These are phyloP conservation scores for Rhinatrema bivittatum DNA, from an alignment of 2,797 vertebrate species.

Conservation along the genomic window DNA sequence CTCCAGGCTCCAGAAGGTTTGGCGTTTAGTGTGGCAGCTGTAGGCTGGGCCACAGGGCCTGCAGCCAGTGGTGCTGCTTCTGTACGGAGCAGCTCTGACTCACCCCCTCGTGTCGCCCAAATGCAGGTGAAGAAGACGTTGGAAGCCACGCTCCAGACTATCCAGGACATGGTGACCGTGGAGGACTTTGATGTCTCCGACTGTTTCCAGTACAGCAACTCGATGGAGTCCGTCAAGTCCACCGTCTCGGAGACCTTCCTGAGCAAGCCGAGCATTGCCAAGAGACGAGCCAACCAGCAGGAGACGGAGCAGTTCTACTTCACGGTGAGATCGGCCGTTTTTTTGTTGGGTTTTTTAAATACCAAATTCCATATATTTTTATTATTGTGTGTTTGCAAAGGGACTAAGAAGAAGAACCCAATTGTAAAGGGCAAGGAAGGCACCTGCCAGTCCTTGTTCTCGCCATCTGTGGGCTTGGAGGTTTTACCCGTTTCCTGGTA, in stretches of 20 bases:
- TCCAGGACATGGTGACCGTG: conserved; percentile 94
- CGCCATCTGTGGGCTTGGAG: too few species aligned
- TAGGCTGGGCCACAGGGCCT: too few species aligned
- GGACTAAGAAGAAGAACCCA: too few species aligned
- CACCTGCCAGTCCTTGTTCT: too few species aligned
- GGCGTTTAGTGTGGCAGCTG: too few species aligned
- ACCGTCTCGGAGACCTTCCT: conserved; percentile 93
- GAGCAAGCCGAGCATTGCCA: conserved; percentile 96
- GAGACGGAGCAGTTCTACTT: conserved; percentile 98
- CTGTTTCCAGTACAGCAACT: conserved; percentile 97
- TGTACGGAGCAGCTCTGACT: not conserved
- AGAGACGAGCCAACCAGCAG: conserved; percentile 92
- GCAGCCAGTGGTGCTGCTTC: too few species aligned
- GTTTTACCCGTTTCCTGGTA: too few species aligned
- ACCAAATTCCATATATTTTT: not conserved
- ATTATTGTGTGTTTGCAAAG: too few species aligned
- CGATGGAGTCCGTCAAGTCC: conserved; percentile 96
- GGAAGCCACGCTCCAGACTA: conserved; percentile 94
- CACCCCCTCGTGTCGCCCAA: not conserved
- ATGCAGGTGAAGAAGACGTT: conserved; percentile 97
- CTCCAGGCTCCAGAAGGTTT: too few species aligned
- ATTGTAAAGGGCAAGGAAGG: too few species aligned
- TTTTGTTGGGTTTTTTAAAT: not conserved
- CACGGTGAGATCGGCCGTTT: conserved; percentile 85
- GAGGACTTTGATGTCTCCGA: conserved; percentile 95